Base-by-base conservation (phyloP, 2,888 invertebrate genomes). In the Spicauda simplicius region DNA sequence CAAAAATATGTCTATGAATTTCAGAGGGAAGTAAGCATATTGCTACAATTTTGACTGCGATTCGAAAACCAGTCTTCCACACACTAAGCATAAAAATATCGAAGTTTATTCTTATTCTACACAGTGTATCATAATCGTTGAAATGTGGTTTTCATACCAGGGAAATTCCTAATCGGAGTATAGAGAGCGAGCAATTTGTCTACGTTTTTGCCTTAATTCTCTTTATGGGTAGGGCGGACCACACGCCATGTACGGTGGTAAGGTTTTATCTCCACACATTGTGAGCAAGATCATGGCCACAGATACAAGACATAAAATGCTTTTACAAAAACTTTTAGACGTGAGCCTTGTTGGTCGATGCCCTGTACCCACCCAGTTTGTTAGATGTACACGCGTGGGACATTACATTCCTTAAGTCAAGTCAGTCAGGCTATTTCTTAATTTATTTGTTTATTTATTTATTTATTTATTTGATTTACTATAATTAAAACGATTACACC, bases 271-370 rank as follows among this genome's bases (percentile, higher is more conserved):
- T 25, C 25, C 48, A 33, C 30, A 30, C 56, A 54, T 62, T 62
- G 41, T 54, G 14, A 60, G 60, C 6, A 25, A 14, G 62, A 62
- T 62, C 54, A 19, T 37, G 53, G n/a, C 37, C 37, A 11, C 14
- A 53, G 62, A 62, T 62, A 60, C 16, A 62, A 54, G 16, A 53
- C 33, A 25, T 54, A 53, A 60, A 50, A 52, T 60, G 52, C 18
- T 41, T 54, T 55, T 50, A 62, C n/a, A 41, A 62, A 62, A 25
- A 53, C 30, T 2, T 30, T 48, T 33, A 62, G n/a, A 53, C 58
- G 58, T 58, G 58, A 58, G 30, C 55, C 7, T 20, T n/a, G 16
- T 50, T 60, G 59, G 60, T 60, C 60, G 50, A 52, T 52, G 60
- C 30, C 33, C 60, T 50, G 48, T 10, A 59, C 59, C 45, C 59